These are phyloP conservation scores for Chymomyza fuscimana DNA, from an alignment of 2,888 invertebrate genomes.

Conservation along the genomic window DNA sequence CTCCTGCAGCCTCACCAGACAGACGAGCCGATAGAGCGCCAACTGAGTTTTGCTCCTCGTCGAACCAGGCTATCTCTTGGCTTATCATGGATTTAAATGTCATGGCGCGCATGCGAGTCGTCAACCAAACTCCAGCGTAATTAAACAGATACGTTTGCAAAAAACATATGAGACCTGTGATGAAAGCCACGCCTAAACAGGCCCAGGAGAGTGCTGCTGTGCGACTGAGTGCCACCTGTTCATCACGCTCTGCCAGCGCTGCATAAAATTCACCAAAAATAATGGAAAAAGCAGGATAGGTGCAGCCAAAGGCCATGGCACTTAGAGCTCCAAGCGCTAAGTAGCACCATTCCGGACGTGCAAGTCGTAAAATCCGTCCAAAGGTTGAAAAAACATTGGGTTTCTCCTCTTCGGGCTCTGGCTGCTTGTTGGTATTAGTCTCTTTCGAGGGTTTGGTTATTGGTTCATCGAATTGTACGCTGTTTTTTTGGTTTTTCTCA, in stretches of 20 bases:
- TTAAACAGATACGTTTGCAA: conserved; percentile 88
- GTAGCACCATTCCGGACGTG: conserved; percentile 85
- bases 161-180: conserved; percentile 85
- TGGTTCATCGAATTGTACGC: conserved; percentile 69
- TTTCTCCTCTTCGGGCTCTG: conserved; percentile 55
- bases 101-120: conserved; percentile 82
- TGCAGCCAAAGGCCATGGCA: conserved; percentile 85
- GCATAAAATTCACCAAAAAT: conserved; percentile 89
- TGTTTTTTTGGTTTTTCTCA: conserved; percentile 77
- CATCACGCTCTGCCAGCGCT: conserved; percentile 84
- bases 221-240: conserved; percentile 81
- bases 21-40: conserved; percentile 86
- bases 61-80: conserved; percentile 89
- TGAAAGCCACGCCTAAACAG: conserved; percentile 84
- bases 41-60: conserved; percentile 84
- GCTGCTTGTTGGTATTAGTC: conserved; percentile 34
- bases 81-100: conserved; percentile 85
- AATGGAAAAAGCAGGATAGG: conserved; percentile 88
- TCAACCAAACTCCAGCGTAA: conserved; percentile 87
- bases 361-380: conserved; percentile 83
- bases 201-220: conserved; percentile 83
- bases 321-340: conserved; percentile 84
- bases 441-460: conserved; percentile 51
- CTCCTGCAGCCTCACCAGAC: conserved; percentile 86
- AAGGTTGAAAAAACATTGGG: conserved; percentile 75